Conservation (phyloP, 35 echinoderm and acorn worm genomes). For the Patiria miniata region DNA sequence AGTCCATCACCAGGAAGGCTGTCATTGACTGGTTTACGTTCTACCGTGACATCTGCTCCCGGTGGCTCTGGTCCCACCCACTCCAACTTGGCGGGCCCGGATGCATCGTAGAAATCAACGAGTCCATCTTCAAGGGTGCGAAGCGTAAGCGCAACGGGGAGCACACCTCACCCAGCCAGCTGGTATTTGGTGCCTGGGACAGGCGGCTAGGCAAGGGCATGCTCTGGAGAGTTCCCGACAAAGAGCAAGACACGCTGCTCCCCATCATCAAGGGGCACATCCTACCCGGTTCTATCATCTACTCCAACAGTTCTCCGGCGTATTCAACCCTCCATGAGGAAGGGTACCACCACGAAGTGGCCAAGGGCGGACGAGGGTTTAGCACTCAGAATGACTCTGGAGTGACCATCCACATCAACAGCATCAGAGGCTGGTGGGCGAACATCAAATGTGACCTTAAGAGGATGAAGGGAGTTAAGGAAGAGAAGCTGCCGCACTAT, state of each 20-base stretch:
- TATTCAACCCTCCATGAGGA: background rate
- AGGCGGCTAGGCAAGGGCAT: background rate
- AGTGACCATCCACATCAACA: background rate
- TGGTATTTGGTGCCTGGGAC: constrained; percentile 39
- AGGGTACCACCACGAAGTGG: constrained; percentile 24
- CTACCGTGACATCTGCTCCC: background rate
- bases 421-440: constrained; percentile 4
- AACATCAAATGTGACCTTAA: constrained; percentile 9
- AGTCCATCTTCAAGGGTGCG: constrained; percentile 20
- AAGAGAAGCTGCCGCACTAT: background rate
- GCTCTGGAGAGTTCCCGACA: background rate
- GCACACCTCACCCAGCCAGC: background rate
- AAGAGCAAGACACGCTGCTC: background rate
- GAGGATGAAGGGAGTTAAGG: background rate
- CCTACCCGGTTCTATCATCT: constrained; percentile 24
- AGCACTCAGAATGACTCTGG: background rate
- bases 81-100: constrained; percentile 27
- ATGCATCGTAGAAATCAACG: constrained; percentile 38
- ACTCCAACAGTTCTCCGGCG: constrained; percentile 28
- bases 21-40: constrained; percentile 1
- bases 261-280: constrained; percentile 37
- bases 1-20: background rate
- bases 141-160: constrained; percentile 45
- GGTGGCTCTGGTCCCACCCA: background rate
- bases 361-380: background rate